Evolutionary conservation across 1,140 invertebrate genomes (phyloP).

Genomic region (Maconellicoccus hirsutus): DNA sequence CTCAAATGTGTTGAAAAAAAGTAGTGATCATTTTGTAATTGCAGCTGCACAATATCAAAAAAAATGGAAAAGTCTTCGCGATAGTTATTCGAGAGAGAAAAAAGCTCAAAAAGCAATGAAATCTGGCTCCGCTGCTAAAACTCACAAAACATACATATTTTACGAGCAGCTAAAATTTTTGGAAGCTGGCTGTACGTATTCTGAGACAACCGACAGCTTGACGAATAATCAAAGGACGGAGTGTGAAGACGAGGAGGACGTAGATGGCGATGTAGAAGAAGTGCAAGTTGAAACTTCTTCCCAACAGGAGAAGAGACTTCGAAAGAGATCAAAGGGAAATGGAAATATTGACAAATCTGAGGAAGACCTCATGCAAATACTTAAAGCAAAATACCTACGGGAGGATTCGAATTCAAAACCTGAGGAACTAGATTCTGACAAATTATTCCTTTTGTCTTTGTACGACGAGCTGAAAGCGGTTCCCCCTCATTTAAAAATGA

Average conservation of each 20-base stretch:
- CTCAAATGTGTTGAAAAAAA: no score
- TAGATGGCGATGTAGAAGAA: background rate
- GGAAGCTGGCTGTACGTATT: background rate
- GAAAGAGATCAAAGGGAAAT: background rate
- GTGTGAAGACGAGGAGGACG: background rate
- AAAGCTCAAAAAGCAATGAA: constrained; percentile 9
- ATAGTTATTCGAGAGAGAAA: background rate
- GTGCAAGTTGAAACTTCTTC: background rate
- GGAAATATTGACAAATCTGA: background rate
- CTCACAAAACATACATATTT: constrained; percentile 15
- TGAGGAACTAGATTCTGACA: constrained; percentile 10
- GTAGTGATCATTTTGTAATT: constrained; percentile 11
- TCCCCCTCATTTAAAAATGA: constrained; percentile 6
- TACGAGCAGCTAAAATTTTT: constrained; percentile 20
- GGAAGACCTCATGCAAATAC: background rate
- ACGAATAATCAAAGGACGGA: background rate
- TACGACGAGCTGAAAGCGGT: constrained; percentile 17
- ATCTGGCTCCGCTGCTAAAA: constrained; percentile 4
- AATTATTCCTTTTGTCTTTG: constrained; percentile 18
- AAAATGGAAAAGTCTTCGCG: constrained; percentile 15
- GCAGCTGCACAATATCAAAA: background rate
- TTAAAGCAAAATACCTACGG: constrained; percentile 1
- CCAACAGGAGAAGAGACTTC: background rate
- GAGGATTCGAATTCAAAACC: background rate
- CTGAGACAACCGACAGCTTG: no score